Conservation (phyloP, 2,113 vertebrate species). For the Scalopus aquaticus region DNA sequence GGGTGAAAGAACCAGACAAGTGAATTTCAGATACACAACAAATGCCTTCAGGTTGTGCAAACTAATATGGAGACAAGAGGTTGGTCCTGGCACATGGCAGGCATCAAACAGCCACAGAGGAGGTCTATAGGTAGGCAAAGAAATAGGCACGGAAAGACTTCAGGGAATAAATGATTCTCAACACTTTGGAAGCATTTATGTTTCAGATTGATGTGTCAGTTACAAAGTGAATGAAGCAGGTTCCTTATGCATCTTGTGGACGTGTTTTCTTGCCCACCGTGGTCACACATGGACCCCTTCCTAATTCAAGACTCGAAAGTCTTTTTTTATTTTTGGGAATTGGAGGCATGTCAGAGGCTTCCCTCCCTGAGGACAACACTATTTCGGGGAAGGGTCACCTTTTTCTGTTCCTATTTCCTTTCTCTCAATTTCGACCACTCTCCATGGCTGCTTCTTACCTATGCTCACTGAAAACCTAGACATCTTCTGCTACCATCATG, state of each 20-base stretch:
- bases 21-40: background rate
- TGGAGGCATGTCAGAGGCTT: background rate
- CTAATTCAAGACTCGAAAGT: background rate
- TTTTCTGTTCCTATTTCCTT: background rate
- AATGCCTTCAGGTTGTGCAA: background rate
- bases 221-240: background rate
- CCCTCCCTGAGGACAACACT: background rate
- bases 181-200: background rate
- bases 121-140: background rate
- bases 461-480: background rate
- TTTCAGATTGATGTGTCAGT: background rate
- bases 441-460: background rate
- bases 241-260: background rate
- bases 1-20: background rate
- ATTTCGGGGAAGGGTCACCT: background rate
- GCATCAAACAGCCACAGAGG: too few species aligned
- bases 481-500: background rate
- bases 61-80: background rate
- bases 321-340: background rate
- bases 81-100: background rate
- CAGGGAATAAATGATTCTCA: background rate
- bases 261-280: background rate
- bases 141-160: background rate
- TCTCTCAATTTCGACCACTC: background rate
- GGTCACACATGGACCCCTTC: background rate